Evolutionary conservation across 2,113 vertebrate species (phyloP).

Genomic region (Caranx melampygus): DNA sequence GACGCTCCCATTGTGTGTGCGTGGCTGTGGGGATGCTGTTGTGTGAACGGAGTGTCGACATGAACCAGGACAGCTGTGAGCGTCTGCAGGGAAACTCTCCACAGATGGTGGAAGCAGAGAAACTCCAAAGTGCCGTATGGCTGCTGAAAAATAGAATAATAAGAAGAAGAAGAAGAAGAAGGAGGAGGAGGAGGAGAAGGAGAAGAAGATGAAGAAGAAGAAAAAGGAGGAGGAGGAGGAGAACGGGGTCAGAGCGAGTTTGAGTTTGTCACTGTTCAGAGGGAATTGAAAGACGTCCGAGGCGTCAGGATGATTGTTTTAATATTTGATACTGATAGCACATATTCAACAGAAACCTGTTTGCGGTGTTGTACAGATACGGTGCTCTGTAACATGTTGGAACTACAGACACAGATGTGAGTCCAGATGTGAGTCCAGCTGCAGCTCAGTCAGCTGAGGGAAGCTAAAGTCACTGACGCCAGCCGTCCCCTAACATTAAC

Average conservation of each 20-base stretch:
- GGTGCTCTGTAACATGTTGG: no score
- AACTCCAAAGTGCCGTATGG: constrained; percentile 57
- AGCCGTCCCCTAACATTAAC: no score
- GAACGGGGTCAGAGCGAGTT: constrained; percentile 24
- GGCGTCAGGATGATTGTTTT: no score
- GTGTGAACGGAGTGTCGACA: constrained; percentile 44
- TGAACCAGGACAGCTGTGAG: constrained; percentile 69
- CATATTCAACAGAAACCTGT: no score
- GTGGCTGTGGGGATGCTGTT: constrained; percentile 35
- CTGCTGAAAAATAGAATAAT: constrained; percentile 62
- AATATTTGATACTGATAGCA: no score
- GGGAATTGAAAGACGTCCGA: neutral
- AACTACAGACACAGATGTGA: no score
- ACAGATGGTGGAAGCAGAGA: constrained; percentile 68
- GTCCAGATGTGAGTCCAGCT: no score
- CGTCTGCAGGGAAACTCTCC: constrained; percentile 64
- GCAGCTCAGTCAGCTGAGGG: no score
- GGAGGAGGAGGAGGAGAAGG: constrained; percentile 22
- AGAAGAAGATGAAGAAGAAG: constrained; percentile 7
- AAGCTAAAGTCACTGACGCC: no score
- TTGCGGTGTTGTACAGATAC: no score
- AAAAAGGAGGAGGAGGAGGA: neutral
- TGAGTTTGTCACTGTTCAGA: neutral
- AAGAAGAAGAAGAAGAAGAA: constrained; percentile 7
- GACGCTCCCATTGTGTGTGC: constrained; percentile 51